Conservation (phyloP, 2,113 vertebrate genomes). For the Philantomba maxwellii region DNA sequence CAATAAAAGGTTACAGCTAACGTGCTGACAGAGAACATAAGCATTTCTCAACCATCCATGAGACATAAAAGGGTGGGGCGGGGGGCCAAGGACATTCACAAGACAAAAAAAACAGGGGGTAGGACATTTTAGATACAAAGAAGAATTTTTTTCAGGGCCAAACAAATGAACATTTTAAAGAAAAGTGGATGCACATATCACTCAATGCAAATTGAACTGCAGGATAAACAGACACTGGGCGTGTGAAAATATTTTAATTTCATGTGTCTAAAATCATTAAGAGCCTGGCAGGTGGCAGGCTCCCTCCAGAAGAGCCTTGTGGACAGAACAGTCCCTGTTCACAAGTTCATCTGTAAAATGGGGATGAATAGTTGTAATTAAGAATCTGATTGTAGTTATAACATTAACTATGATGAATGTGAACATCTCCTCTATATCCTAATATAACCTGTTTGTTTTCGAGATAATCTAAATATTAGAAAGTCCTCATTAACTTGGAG, state of each 20-base stretch:
- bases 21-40: constrained; percentile 74
- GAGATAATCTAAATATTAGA: not conserved
- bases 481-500: not conserved
- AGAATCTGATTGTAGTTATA: not conserved
- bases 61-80: constrained; percentile 41
- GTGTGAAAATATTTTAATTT: constrained; percentile 28
- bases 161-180: constrained; percentile 35
- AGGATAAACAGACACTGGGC: not conserved
- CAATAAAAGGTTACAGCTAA: constrained; percentile 81
- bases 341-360: not conserved
- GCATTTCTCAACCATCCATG: constrained; percentile 74
- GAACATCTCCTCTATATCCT: not conserved
- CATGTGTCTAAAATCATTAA: not conserved
- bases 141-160: constrained; percentile 41
- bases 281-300: not conserved
- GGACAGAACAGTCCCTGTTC: not conserved
- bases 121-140: constrained; percentile 51
- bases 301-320: not conserved
- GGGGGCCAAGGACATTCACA: not conserved
- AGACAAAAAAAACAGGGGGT: constrained; percentile 15
- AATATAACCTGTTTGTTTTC: not conserved
- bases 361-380: not conserved
- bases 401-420: not conserved
- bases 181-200: not conserved
- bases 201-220: not conserved